phyloP scores from a whole-genome alignment of 2,113 vertebrate genomes.

The Donacobius atricapilla region DNA sequence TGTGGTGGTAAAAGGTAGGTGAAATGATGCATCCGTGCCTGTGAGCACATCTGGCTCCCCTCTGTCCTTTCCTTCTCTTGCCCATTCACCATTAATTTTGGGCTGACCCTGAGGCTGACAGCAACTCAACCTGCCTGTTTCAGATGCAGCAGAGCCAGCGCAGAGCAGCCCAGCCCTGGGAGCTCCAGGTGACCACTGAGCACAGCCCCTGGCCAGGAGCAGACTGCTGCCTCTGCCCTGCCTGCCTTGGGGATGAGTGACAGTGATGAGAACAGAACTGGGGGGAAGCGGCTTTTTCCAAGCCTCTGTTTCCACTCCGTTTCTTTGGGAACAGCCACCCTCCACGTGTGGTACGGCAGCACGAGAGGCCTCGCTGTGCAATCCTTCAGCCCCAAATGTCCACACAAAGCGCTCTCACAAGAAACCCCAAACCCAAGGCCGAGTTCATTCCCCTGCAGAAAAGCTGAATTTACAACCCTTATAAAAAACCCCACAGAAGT shows the following conservation, averaged over 20 bases:
- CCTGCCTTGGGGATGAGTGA: neutral
- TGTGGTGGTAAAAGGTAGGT: neutral
- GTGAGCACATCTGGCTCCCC: slow-evolving; percentile 50
- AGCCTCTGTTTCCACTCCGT: neutral
- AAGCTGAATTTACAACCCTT: neutral
- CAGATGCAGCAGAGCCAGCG: neutral
- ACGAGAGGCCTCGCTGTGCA: neutral
- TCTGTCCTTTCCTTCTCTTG: slow-evolving; percentile 44
- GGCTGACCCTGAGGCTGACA: slow-evolving; percentile 2
- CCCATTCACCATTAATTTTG: slow-evolving; percentile 28
- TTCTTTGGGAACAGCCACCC: neutral
- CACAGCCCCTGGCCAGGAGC: neutral
- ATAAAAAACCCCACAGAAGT: neutral
- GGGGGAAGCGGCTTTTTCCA: neutral
- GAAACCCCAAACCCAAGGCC: neutral
- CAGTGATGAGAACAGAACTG: neutral
- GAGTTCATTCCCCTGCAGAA: neutral
- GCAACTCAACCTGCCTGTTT: slow-evolving; percentile 28
- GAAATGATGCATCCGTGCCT: neutral
- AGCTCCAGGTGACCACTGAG: neutral
- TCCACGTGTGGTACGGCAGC: rapidly evolving
- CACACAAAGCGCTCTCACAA: neutral
- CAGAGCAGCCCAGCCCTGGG: neutral
- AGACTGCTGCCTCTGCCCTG: neutral
- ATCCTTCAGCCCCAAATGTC: neutral